Evolutionary conservation across 2,888 invertebrate genomes (phyloP), one percentile per base, ranked within the genome.

Genomic region (Bugulina stolonifera): DNA sequence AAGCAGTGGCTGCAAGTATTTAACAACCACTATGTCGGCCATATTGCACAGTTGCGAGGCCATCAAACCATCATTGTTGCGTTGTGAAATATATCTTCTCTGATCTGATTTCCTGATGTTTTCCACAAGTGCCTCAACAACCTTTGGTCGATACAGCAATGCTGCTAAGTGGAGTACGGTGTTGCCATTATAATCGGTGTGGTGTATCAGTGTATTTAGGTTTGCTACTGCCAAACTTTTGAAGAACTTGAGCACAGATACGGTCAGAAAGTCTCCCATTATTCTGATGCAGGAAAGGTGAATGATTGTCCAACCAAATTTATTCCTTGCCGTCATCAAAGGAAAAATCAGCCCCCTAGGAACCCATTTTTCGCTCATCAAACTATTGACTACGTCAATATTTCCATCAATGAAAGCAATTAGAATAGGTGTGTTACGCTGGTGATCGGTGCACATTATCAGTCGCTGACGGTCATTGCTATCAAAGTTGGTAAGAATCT

Each of bases 31-130:
- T 14, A 64, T 14, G 5, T 64, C 64, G n/a, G 10, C 5, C 64
- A 64, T 64, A 64, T 64, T 64, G 64, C 64, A 64, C 5, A 64
- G 64, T n/a, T 64, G 64, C 34, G 64, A 64, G 32, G 64, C 64
- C 18, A 64, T 27, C n/a, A 64, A 32, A 32, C 64, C 64, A 34
- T 64, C 64, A 1, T 64, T 64, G 64, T 64, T 64, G 22, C 32
- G 22, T 27, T 64, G 25, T 2, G 64, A 14, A 18, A 64, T 27
- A 25, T 29, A 32, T 3, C 3, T 10, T 64, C 32, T 64, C 22
- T 32, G 27, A 5, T 64, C 64, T 14, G 32, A 27, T 64, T 5
- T 5, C 10, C n/a, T 22, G 3, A 64, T 5, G 32, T 64, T 29
- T n/a, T 64, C 2, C 32, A 64, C 2, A 10, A 64, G 3, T 35